Evolutionary conservation across 1,140 invertebrate genomes (phyloP), one percentile per base, ranked within the genome.

Genomic region (Calephelis virginiensis): DNA sequence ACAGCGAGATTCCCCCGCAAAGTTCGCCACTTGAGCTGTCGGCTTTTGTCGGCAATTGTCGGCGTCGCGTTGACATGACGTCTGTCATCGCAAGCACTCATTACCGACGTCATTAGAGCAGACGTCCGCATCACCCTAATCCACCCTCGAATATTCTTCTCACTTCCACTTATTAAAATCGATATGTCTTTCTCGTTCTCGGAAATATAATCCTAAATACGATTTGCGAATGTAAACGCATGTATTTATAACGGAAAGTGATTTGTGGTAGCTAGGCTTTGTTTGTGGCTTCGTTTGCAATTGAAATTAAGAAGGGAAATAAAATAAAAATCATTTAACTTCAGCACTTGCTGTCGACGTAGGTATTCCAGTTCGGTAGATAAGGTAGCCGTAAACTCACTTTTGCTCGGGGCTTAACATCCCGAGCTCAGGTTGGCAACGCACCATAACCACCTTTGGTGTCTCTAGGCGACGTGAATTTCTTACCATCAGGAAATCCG

Each of bases 11-110:
- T 59, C 53, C 53, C 40, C 53, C 1, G 10, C 53, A 53, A 59
- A 38, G 53, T 59, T 59, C 50, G 17, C 10, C 11, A 59, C 53
- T 59, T 38, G 53, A 59, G 53, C 53, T 59, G 53, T 59, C 53
- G 53, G 53, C 53, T 17, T 37, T 59, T 59, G 53, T 59, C 53
- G 53, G 53, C 53, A 59, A 59, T 59, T 38, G 53, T 59, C 53
- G 53, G 53, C 28, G 53, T 37, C 53, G 53, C 53, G 28, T 59
- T 59, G 53, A 59, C 53, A 59, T 59, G 53, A 59, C 53, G 53
- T 59, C 53, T 59, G 53, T 38, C 53, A 59, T 7, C 53, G 17
- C 53, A 59, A 59, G 53, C 28, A 59, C 53, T 59, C 53, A 59
- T 59, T 59, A 59, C 53, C 53, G 53, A 28, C 28, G 53, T 59